These are phyloP conservation scores for Xiphophorus maculatus DNA, from an alignment of 2,113 vertebrate genomes.

Conservation along the genomic window DNA sequence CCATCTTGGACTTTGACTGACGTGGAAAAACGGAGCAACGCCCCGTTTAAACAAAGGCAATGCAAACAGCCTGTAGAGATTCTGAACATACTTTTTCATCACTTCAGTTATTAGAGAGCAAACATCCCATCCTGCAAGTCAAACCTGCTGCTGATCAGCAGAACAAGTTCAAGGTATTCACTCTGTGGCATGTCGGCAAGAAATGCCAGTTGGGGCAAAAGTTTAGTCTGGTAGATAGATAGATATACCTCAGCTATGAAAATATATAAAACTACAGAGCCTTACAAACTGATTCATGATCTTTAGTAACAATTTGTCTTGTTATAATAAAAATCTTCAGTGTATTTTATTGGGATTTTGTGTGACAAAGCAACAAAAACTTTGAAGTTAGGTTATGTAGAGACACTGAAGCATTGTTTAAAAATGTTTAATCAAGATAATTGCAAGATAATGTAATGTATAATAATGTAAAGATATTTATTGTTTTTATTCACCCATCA, in stretches of 20 bases:
- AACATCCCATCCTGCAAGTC: neutral
- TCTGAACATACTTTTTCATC: neutral
- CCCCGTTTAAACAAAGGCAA: neutral
- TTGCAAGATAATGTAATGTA: no score
- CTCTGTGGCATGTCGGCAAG: rapidly evolving
- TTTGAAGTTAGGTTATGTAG: no score
- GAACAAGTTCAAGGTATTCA: neutral
- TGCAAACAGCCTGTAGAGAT: neutral
- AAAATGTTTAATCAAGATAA: no score
- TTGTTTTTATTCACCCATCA: no score
- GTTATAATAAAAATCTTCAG: no score
- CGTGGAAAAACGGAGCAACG: neutral
- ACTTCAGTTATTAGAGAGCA: neutral
- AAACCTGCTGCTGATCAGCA: neutral
- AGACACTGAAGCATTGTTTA: no score
- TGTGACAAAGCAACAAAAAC: no score
- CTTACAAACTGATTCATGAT: no score
- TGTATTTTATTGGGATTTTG: no score
- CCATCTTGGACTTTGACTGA: neutral
- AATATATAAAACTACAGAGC: neutral
- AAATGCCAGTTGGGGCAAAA: neutral
- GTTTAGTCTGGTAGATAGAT: neutral
- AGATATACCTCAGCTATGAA: no score
- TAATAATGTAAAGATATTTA: no score
- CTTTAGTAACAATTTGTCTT: no score